A percentile compares a stretch with the other conserved stretches of the same genome.
phyloP scores from a whole-genome alignment of 2,888 invertebrate genomes.

The Brachyopa scutellaris region DNA sequence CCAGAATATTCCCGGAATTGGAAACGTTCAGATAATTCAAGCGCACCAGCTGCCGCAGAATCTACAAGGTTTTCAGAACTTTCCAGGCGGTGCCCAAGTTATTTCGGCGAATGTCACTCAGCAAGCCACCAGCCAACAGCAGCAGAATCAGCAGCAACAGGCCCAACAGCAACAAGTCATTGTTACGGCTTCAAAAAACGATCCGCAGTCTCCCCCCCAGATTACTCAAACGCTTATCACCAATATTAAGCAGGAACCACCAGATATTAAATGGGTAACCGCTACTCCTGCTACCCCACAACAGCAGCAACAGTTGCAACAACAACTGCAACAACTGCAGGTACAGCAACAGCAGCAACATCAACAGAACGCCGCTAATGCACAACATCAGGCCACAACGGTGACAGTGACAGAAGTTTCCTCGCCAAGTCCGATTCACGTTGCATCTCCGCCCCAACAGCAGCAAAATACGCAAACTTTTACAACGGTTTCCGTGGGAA shows the following conservation, averaged over 20 bases:
- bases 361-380: conserved; percentile 61
- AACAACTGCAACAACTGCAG: conserved; percentile 77
- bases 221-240: conserved; percentile 77
- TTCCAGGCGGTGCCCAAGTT: conserved; percentile 58
- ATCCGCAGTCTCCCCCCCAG: conserved; percentile 80
- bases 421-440: conserved; percentile 65
- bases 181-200: conserved; percentile 78
- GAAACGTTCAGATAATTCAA: conserved; percentile 88
- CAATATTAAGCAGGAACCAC: conserved; percentile 80
- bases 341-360: conserved; percentile 56
- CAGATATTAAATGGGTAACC: conserved; percentile 79
- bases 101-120: conserved; percentile 69
- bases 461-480: conserved; percentile 58
- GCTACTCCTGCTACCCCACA: conserved; percentile 78
- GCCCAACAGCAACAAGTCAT: conserved; percentile 74
- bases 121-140: conserved; percentile 75
- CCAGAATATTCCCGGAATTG: conserved; percentile 90
- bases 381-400: conserved; percentile 35
- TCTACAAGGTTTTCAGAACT: conserved; percentile 76
- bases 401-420: conserved; percentile 61
- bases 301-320: conserved; percentile 79
- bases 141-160: conserved; percentile 74
- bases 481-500: conserved; percentile 65
- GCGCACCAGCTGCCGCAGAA: conserved; percentile 82
- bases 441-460: conserved; percentile 56